Percentiles rank a stretch among this genome's conserved stretches.
phyloP scores from a whole-genome alignment of 2,888 invertebrate species.

The Apamea sordens region DNA sequence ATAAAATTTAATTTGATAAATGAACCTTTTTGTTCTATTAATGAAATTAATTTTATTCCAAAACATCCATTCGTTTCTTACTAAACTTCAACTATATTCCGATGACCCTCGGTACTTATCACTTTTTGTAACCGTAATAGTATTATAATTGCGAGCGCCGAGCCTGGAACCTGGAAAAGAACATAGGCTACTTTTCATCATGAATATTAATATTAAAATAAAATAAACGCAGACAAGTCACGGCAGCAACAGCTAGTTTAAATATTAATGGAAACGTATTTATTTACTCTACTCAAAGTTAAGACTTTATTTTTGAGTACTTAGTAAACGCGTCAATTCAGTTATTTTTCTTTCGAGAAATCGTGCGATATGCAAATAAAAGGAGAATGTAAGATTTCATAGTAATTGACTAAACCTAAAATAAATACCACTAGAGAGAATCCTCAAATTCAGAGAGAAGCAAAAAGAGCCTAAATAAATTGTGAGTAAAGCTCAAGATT shows the following conservation, averaged over 20 bases:
- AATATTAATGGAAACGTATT: background rate
- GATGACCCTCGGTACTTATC: background rate
- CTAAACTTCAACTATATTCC: background rate
- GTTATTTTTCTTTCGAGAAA: background rate
- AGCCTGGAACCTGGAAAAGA: too few species aligned
- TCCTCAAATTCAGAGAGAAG: slow-evolving; percentile 14
- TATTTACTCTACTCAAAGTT: background rate
- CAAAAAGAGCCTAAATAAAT: slow-evolving; percentile 17
- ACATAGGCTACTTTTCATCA: too few species aligned
- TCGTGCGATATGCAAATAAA: background rate
- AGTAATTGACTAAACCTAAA: slow-evolving; percentile 1
- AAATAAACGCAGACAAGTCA: background rate
- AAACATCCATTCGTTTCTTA: background rate
- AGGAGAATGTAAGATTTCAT: background rate
- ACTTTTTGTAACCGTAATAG: background rate
- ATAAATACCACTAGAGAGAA: background rate
- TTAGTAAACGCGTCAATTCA: background rate
- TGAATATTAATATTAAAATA: too few species aligned
- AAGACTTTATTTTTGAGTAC: background rate
- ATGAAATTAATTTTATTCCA: background rate
- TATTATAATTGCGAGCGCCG: too few species aligned
- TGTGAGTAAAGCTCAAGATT: background rate
- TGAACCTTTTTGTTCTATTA: too few species aligned
- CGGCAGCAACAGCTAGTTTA: background rate
- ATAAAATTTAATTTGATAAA: background rate